Base-by-base conservation (phyloP, 2,113 vertebrate genomes). In the Melanostigma gelatinosum region DNA sequence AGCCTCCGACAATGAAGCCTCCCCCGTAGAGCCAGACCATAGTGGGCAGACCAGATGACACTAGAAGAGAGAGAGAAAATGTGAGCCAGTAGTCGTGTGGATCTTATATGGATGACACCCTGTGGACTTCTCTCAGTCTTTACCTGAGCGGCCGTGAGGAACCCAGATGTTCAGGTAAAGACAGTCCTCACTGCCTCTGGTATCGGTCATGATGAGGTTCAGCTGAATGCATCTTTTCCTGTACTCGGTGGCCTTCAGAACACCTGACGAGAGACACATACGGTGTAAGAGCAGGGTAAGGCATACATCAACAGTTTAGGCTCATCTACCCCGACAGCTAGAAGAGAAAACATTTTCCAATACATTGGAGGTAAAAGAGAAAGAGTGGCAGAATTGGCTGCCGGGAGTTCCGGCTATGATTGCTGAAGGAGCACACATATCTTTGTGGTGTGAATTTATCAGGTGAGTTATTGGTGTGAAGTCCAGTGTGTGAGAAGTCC, bases 101-200 rank as follows among this genome's bases (percentile, higher is more conserved):
- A 32, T 52, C 20, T 46, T 3, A 40, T 8, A 32, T 42, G n/a
- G 8, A 16, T 10, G 10, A 42, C 1, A 18, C 3, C 24, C 24
- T 36, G 24, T 12, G 3, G 13, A 5, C 24, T 34, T 55, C 4
- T 63, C 3, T 50, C 32, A 69, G 63, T 36, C 3, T 20, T 79
- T 91, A 94, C 94, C 48, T 84, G 15, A 87, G 29, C 4, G 78
- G n/a, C 83, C 90, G 38, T 99, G 98, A 80, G 98, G 97, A 64
- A 99, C 81, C 98, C 98, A 99, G 87, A 99, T 95, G 91, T 99
- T 99, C 20, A 99, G 96, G 79, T 98, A 98, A 3, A 99, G 97
- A 86, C 97, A 99, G 85, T 99, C 97, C 75, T 98, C 95, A 0
- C 60, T 86, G 4, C 98, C 98, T 0, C 92, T 91, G 1, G 93